Base-by-base conservation (phyloP, 2,113 vertebrate species). In the Plestiodon gilberti region DNA sequence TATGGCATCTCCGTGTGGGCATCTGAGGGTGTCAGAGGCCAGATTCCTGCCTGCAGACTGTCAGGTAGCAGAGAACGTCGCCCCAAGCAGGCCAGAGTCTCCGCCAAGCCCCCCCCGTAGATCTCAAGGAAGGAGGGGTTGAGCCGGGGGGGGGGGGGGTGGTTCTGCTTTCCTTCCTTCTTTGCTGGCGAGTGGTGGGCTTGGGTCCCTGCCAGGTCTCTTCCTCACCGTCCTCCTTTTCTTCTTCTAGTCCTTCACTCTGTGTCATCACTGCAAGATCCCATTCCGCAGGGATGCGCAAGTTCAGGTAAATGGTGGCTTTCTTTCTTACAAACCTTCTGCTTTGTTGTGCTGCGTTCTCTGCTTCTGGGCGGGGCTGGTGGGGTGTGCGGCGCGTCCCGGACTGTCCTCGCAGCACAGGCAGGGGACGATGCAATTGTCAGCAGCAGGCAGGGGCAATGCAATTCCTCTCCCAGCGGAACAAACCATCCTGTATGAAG, bases 201-300 rank as follows among this genome's bases (percentile, higher is more conserved):
- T 76, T 4, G 71, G 48, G 18, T 64, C 35, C 43, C 93, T 94
- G 90, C 91, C 87, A 86, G 77, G 90, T 87, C 89, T 85, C 93
- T 94, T 89, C 92, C 92, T 94, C 87, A 83, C 91, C 73, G 69
- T 93, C 61, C 84, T 91, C 91, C 95, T 91, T 94, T 96, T 92
- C 96, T 95, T 94, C 88, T 73, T 92, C 90, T 90, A 97, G 97
- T 96, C 92, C 93, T 97, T 93, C 97, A 95, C 88, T 97, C 97
- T 69, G 94, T 95, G 95, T 95, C 96, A 73, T 95, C 96, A 87
- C 96, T 97, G 84, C 97, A 97, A 94, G 97, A 97, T 92, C 93
- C 97, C 88, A 94, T 97, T 83, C 96, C 95, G 93, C 97, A 97
- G 95, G 97, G 97, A 96, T 97, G 97, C 85, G 96, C 95, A 90